These are phyloP conservation scores for Dreissena polymorpha DNA, from an alignment of 1,140 invertebrate species.

Conservation along the genomic window DNA sequence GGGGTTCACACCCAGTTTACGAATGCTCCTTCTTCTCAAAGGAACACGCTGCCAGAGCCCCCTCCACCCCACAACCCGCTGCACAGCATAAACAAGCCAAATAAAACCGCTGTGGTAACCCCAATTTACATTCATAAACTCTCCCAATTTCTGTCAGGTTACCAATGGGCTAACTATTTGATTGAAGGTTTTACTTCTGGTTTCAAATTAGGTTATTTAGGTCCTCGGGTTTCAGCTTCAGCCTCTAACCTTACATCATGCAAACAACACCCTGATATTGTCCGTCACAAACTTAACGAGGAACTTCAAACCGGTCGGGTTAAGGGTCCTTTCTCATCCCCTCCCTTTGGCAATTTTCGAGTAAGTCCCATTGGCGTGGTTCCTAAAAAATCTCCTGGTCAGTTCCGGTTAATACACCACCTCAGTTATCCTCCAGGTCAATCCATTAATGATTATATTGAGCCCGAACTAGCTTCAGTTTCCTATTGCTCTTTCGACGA, in stretches of 20 bases:
- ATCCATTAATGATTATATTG: conserved; percentile 41
- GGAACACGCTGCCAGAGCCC: not conserved
- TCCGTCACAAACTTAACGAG: not conserved
- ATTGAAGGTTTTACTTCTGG: conserved; percentile 15
- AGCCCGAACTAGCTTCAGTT: conserved; percentile 15
- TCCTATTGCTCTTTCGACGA: conserved; percentile 28
- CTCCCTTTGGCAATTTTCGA: conserved; percentile 13
- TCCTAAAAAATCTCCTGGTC: conserved; percentile 23
- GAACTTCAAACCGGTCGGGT: conserved; percentile 16
- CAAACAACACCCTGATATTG: not conserved
- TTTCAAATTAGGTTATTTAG: conserved; percentile 14
- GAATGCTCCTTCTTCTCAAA: not conserved
- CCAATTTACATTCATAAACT: not conserved
- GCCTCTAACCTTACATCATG: conserved; percentile 22
- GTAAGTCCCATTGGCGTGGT: conserved; percentile 33
- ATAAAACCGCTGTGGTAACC: not conserved
- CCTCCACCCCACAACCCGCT: not conserved
- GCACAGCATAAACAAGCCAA: too few relatives aligned
- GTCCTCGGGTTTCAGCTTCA: not conserved
- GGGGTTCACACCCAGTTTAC: not conserved
- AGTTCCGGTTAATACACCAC: conserved; percentile 37
- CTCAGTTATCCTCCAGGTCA: conserved; percentile 13
- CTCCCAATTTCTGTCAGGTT: not conserved
- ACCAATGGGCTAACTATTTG: conserved; percentile 3
- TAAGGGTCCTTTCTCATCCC: conserved; percentile 22